Evolutionary conservation across 2,113 vertebrate genomes (phyloP).

Genomic region (Chiloscyllium plagiosum): DNA sequence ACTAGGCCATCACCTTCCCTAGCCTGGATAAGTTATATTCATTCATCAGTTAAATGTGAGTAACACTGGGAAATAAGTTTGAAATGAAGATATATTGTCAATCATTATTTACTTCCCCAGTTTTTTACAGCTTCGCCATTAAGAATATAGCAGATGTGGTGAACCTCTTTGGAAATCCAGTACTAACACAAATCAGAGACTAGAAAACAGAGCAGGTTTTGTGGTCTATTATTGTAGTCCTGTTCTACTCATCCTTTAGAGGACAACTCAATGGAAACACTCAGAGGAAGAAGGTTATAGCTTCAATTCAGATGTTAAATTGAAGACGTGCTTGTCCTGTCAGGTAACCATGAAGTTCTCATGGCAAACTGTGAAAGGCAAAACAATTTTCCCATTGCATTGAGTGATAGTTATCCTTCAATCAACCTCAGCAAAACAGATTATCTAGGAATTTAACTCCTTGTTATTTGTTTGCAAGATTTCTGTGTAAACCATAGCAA

Average conservation of each 20-base stretch:
- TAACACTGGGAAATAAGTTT: background rate
- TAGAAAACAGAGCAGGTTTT: background rate
- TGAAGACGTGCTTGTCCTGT: no score
- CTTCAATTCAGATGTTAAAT: background rate
- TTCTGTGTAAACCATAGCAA: no score
- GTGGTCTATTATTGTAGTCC: background rate
- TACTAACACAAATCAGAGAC: background rate
- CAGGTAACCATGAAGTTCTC: no score
- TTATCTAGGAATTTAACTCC: no score
- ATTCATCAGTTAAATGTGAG: background rate
- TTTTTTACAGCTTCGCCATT: background rate
- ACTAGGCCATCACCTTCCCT: no score
- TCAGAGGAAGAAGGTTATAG: background rate
- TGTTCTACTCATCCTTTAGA: background rate
- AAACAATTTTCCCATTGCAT: background rate
- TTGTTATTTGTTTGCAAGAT: no score
- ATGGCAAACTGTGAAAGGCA: no score
- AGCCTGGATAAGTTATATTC: background rate
- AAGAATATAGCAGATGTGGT: background rate
- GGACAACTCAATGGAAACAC: background rate
- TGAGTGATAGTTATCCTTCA: background rate
- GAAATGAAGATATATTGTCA: background rate
- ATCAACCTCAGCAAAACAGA: background rate
- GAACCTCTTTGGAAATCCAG: background rate
- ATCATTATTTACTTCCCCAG: background rate